Base-by-base conservation (phyloP, 2,888 invertebrate species). In the Apotomis betuletana region DNA sequence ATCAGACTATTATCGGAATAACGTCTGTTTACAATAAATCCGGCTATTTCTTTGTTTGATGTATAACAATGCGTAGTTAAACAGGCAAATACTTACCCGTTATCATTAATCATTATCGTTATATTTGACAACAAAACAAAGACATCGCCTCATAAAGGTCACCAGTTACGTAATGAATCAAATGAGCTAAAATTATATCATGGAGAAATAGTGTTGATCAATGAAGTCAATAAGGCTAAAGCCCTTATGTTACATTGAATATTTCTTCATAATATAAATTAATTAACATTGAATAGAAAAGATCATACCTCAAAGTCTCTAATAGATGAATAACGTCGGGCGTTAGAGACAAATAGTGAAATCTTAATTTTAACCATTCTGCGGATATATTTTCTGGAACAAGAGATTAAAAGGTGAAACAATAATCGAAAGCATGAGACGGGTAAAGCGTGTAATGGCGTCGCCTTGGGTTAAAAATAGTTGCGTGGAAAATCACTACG, bases 321-420 rank as follows among this genome's bases (percentile, higher is more conserved):
- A 98, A 92, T 81, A 97, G 94, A 75, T 94, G 94, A 79, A 95
- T 92, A 74, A 96, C 95, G 78, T 97, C 96, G 67, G 95, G 91
- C 27, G 95, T 92, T 77, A 97, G 88, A 76, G 95, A 94, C 86
- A 97, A 91, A 89, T 96, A 96, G 78, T 96, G 95, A 90, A 97
- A 97, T 81, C 97, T 95, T 79, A 97, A 92, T 79, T 95, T 94
- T 79, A 97, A 90, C 97, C 97, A 98, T 90, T 95, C 94, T 78
- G 94, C 88, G 86, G 97, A 97, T 82, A 97, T 94, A 82, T 95
- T 95, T 87, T 95, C 96, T 94, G 92, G 67, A 94, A 92, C 75
- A 84, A 80, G 77, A 77, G 59, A 67, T 63, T 8, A 55, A 54
- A 70, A 49, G 6, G 59, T 55, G 60, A 54, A 51, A 61, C 57